These are phyloP conservation scores for Hafferia zeledoni DNA, from an alignment of 2,797 vertebrate genomes.

Conservation along the genomic window DNA sequence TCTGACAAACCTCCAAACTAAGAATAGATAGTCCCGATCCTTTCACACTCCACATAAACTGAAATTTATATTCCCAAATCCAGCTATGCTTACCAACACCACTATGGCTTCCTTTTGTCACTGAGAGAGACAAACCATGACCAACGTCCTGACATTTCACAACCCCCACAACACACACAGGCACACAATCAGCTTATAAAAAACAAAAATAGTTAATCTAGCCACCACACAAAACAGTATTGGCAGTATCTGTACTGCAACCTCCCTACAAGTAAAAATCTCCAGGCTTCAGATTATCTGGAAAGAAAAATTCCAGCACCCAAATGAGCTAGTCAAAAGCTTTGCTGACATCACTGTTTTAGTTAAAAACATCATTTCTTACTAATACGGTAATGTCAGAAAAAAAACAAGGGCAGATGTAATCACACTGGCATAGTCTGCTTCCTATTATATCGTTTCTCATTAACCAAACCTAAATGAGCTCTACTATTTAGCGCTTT, in stretches of 20 bases:
- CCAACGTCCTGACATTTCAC: not conserved
- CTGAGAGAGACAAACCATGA: not conserved
- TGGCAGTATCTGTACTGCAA: not conserved
- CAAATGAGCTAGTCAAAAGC: not conserved
- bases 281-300: not conserved
- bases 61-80: not conserved
- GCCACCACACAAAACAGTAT: not conserved
- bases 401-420: not conserved
- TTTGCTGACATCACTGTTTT: not conserved
- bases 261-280: not conserved
- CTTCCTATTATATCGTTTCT: not conserved
- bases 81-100: not conserved
- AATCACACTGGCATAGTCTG: not conserved
- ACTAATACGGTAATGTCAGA: not conserved
- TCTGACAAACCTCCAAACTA: conserved; percentile 2
- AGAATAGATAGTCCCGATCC: not conserved
- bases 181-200: not conserved
- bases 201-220: not conserved
- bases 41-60: not conserved
- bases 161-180: not conserved
- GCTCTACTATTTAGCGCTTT: not conserved
- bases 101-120: not conserved
- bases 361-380: not conserved
- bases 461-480: not conserved
- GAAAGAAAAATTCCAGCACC: not conserved